Evolutionary conservation across 2,113 vertebrate genomes (phyloP).

Genomic region (Anser cygnoides): DNA sequence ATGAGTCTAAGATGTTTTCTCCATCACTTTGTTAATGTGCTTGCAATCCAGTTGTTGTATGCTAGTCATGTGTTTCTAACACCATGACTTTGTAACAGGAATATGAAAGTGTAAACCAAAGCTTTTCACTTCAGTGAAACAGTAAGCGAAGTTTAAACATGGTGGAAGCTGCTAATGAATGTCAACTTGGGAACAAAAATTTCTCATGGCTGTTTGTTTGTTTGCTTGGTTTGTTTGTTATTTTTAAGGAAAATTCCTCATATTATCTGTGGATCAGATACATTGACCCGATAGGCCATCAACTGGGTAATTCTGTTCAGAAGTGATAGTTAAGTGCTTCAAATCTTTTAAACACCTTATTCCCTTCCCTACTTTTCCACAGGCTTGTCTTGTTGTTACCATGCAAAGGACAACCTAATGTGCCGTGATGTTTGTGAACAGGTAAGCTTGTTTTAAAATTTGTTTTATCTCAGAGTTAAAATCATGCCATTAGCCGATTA

Average conservation of each 20-base stretch:
- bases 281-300: neutral
- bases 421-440: constrained; percentile 96
- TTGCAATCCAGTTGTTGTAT: neutral
- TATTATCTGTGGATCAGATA: neutral
- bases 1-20: neutral
- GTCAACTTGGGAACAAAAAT: too few relatives aligned
- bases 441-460: constrained; percentile 76
- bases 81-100: neutral
- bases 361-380: neutral
- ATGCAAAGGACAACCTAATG: constrained; percentile 87
- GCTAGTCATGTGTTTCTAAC: neutral
- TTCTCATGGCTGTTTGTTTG: too few relatives aligned
- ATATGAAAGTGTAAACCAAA: neutral
- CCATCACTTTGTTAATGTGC: neutral
- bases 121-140: neutral
- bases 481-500: neutral
- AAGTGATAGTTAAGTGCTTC: neutral
- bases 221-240: too few relatives aligned
- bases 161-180: neutral
- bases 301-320: neutral
- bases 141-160: neutral
- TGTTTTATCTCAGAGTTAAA: neutral
- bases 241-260: neutral
- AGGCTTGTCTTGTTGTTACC: constrained; percentile 93
- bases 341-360: constrained; percentile 19